Evolutionary conservation across 2,113 vertebrate genomes (phyloP).

Genomic region (Myxocyprinus asiaticus): DNA sequence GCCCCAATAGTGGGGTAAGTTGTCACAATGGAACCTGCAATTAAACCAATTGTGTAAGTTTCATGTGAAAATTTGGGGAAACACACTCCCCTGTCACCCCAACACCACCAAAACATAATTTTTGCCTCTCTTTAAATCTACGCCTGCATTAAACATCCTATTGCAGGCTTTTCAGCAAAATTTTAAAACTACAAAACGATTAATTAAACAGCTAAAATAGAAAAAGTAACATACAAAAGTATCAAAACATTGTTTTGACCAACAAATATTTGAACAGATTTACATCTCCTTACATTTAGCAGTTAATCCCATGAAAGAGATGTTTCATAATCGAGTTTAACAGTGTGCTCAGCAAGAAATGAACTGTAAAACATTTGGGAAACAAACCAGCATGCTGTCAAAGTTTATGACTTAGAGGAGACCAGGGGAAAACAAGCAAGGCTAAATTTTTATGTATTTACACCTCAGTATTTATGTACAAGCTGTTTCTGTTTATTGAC

Average conservation of each 20-base stretch:
- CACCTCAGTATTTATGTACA: neutral
- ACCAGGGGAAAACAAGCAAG: neutral
- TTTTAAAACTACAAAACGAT: no score
- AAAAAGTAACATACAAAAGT: no score
- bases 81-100: no score
- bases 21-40: no score
- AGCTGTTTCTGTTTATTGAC: neutral
- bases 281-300: constrained; percentile 17
- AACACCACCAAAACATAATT: no score
- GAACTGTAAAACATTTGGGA: neutral
- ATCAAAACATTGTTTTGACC: no score
- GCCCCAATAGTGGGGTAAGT: no score
- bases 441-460: neutral
- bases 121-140: no score
- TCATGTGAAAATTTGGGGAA: neutral
- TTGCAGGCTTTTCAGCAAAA: no score
- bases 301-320: constrained; percentile 21
- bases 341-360: neutral
- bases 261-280: constrained; percentile 8
- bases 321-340: constrained; percentile 20
- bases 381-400: constrained; percentile 9
- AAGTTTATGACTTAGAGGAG: neutral
- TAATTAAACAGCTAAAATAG: no score
- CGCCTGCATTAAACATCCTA: no score
- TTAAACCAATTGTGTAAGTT: no score